Evolutionary conservation across 2,888 invertebrate species (phyloP).

Genomic region (Physocephala rufipes): DNA sequence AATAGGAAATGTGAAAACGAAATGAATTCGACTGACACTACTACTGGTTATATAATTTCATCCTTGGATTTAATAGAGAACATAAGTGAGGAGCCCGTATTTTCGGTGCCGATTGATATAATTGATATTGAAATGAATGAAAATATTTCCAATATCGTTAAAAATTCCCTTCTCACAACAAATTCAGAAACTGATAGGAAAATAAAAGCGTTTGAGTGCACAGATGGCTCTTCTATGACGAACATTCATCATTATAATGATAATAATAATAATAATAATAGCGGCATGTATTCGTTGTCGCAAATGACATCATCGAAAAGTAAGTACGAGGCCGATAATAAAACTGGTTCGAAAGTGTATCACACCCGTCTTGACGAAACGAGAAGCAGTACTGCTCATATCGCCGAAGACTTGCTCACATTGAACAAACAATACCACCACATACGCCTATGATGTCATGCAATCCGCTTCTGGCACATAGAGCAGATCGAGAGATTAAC

Average conservation of each 20-base stretch:
- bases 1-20: no score
- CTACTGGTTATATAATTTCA: conserved; percentile 53
- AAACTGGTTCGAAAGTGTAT: conserved; percentile 7
- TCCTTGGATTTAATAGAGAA: conserved; percentile 60
- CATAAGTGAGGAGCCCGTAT: conserved; percentile 58
- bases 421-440: not conserved
- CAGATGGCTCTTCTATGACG: not conserved
- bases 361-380: conserved; percentile 8
- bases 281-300: conserved; percentile 1
- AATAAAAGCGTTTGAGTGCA: conserved; percentile 46
- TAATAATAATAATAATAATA: no score
- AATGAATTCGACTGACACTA: conserved; percentile 35
- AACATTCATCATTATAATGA: conserved; percentile 13
- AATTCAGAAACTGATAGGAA: conserved; percentile 48
- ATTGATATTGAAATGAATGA: conserved; percentile 50
- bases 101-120: conserved; percentile 61
- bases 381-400: not conserved
- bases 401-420: conserved; percentile 39
- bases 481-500: not conserved
- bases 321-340: conserved; percentile 44
- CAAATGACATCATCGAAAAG: conserved; percentile 59
- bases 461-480: conserved; percentile 17
- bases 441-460: conserved; percentile 11
- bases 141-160: conserved; percentile 51
- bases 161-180: conserved; percentile 44